phyloP scores from a whole-genome alignment of 2,113 vertebrate species.

The Tenrec ecaudatus region DNA sequence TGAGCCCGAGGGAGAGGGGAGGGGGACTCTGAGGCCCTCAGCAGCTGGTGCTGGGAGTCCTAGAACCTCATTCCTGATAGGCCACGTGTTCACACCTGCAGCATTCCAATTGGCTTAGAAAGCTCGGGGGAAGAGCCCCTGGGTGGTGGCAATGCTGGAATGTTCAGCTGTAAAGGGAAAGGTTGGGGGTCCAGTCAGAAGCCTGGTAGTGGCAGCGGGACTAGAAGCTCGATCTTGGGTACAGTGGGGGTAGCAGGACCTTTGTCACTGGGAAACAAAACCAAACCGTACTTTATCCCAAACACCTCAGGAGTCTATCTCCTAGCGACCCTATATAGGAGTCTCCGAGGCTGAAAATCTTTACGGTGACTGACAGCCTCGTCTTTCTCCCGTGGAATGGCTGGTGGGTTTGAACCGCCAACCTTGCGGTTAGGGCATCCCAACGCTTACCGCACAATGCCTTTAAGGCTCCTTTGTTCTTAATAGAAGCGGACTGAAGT shows the following conservation, averaged over 20 bases:
- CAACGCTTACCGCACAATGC: too few species aligned
- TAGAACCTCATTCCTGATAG: too few species aligned
- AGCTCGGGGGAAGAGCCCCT: background rate
- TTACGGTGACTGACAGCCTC: too few species aligned
- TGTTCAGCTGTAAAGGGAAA: background rate
- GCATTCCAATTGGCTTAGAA: background rate
- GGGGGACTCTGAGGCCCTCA: fast-evolving
- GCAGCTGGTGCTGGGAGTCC: background rate
- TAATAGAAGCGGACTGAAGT: background rate
- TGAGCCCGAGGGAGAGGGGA: too few species aligned
- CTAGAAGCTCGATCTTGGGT: background rate
- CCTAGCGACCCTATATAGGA: too few species aligned
- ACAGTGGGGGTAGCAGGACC: background rate
- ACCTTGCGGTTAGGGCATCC: background rate
- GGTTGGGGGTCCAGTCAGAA: background rate
- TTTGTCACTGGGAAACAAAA: background rate
- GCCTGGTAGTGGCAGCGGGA: background rate
- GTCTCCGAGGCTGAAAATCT: too few species aligned
- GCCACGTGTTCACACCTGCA: too few species aligned
- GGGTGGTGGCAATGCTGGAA: background rate
- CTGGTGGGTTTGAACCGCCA: background rate
- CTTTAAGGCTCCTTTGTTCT: too few species aligned
- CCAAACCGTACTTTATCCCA: background rate
- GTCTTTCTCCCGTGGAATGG: too few species aligned
- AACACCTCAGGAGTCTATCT: too few species aligned